These are phyloP conservation scores for Drosophila cardini DNA, from an alignment of 1,140 invertebrate species.

Conservation along the genomic window DNA sequence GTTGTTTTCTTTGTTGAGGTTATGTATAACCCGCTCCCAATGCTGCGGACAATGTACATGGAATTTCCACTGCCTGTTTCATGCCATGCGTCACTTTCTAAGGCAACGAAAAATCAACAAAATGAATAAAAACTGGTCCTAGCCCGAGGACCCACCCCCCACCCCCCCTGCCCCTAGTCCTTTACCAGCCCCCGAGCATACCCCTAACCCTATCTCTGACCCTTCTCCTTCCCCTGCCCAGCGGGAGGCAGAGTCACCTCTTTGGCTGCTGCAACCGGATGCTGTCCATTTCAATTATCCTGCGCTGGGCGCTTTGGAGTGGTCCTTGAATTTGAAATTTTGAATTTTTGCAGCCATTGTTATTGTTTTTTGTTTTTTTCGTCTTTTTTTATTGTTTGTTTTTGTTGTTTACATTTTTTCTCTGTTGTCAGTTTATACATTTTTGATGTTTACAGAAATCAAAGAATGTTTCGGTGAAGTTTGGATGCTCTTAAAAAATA, in stretches of 20 bases:
- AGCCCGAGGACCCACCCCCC: conserved; percentile 1
- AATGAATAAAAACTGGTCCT: conserved; percentile 17
- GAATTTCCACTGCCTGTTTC: conserved; percentile 25
- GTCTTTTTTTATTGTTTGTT: conserved; percentile 21
- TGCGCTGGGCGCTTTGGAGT: conserved; percentile 63
- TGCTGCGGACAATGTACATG: conserved; percentile 15
- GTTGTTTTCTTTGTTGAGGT: conserved; percentile 18
- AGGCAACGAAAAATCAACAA: conserved; percentile 10
- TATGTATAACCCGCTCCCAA: conserved; percentile 29
- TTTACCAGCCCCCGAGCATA: background rate
- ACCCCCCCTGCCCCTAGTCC: background rate
- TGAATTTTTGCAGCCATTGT: conserved; percentile 73
- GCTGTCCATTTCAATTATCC: conserved; percentile 82
- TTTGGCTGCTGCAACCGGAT: conserved; percentile 68
- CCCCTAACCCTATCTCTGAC: background rate
- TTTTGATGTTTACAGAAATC: conserved; percentile 60
- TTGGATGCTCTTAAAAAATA: background rate
- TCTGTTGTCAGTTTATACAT: conserved; percentile 71
- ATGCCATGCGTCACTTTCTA: conserved; percentile 37
- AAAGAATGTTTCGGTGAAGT: background rate
- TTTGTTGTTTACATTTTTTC: conserved; percentile 22
- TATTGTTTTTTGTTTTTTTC: conserved; percentile 25
- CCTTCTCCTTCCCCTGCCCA: background rate
- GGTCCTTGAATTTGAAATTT: conserved; percentile 81
- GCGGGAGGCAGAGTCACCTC: background rate